Base-by-base conservation (phyloP, 2,797 vertebrate species). In the Muscicapa comitata region DNA sequence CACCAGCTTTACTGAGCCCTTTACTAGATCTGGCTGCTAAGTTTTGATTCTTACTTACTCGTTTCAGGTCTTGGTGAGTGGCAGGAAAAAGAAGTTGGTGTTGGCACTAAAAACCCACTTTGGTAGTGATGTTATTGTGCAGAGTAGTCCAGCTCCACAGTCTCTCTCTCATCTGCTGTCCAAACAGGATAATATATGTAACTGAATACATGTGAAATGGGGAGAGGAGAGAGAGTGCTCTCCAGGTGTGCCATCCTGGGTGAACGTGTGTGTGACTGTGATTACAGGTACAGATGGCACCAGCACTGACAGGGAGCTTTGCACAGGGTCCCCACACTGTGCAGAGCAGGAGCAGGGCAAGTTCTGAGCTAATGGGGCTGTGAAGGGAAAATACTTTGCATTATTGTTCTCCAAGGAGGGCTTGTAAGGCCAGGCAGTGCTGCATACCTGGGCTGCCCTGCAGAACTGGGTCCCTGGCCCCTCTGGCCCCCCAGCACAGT, bases 351-450 rank as follows among this genome's bases (percentile, higher is more conserved):
- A 75, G 43, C 47, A 15, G 9, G 25, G 18, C 23, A 11, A 26
- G 61, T 26, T 62, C 62, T 58, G 80, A 86, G 43, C 33, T 33
- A 11, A 20, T 0, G 4, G 35, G 43, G 68, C 31, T 10, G 2
- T 6, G 40, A 9, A 31, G 35, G 28, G 24, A 51, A 55, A 88
- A 6, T 2, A 0, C 19, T 74, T 48, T 25, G 33, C 10, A 1
- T 29, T 28, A 7, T 3, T 0, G 2, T 28, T 59, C 47, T 77
- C 43, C 42, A 29, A 0, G 18, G 35, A 74, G 25, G 65, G 25
- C 33, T 68, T 7, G 0, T 8, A 8, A 61, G 45, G 72, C 24
- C 3, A 1, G 33, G 45, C 5, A 1, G 21, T 17, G 5, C 55
- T 76, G 74, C 9, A 6, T 12, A 40, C 61, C 57, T 50, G 37